phyloP scores from a whole-genome alignment of 2,888 invertebrate species.

The Neoascia interrupta region DNA sequence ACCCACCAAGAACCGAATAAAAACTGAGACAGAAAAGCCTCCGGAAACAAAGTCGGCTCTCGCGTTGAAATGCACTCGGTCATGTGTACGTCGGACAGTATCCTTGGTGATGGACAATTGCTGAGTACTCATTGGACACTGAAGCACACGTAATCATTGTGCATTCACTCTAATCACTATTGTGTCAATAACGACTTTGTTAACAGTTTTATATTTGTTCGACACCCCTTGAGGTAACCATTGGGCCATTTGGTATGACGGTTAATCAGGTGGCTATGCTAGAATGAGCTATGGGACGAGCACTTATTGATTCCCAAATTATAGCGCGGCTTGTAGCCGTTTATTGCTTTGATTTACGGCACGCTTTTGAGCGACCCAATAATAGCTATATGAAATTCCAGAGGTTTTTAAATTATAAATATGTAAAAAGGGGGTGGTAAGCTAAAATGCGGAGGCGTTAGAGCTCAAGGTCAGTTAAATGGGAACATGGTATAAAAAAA shows the following conservation, averaged over 20 bases:
- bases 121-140: slow-evolving; percentile 49
- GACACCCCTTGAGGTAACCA: slow-evolving; percentile 19
- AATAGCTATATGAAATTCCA: too few relatives aligned
- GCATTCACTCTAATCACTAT: slow-evolving; percentile 44
- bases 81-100: slow-evolving; percentile 49
- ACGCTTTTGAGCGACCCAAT: too few relatives aligned
- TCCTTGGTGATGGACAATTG: slow-evolving; percentile 58
- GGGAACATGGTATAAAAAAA: too few relatives aligned
- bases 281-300: not conserved
- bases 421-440: too few relatives aligned
- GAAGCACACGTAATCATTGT: slow-evolving; percentile 47
- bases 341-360: too few relatives aligned
- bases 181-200: slow-evolving; percentile 59
- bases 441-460: too few relatives aligned
- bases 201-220: slow-evolving; percentile 29
- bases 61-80: slow-evolving; percentile 42
- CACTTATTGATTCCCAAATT: slow-evolving; percentile 37
- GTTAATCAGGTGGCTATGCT: slow-evolving; percentile 3
- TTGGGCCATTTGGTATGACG: too few relatives aligned
- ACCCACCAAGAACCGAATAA: slow-evolving; percentile 6
- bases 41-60: not conserved
- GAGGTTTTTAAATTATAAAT: too few relatives aligned
- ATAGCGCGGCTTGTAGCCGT: not conserved
- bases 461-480: too few relatives aligned
- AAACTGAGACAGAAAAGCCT: slow-evolving; percentile 21